Percentiles rank a stretch among this genome's conserved stretches.
These are phyloP conservation scores for Crocidura indochinensis DNA, from an alignment of 2,797 vertebrate species.

Conservation along the genomic window DNA sequence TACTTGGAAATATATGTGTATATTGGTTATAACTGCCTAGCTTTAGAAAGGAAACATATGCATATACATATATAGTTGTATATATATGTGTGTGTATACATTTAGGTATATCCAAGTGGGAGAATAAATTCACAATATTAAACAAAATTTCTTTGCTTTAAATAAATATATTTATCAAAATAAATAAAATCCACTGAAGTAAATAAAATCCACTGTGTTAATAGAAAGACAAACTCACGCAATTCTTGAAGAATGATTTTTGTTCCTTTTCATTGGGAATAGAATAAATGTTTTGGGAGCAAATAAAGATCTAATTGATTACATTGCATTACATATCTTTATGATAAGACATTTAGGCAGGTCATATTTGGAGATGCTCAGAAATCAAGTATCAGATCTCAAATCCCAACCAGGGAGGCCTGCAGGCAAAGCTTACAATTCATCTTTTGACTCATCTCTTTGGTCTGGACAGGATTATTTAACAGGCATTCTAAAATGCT, in stretches of 20 bases:
- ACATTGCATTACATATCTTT: background rate
- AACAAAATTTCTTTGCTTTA: background rate
- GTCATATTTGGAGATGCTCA: no score
- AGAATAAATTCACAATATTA: background rate
- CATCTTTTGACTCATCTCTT: no score
- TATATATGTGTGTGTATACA: no score
- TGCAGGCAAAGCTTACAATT: no score
- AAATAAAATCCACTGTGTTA: background rate
- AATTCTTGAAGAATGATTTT: background rate
- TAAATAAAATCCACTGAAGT: background rate
- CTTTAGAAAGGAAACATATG: background rate
- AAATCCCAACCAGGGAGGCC: no score
- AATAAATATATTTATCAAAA: background rate
- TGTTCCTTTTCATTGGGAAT: background rate
- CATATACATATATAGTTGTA: fast-evolving
- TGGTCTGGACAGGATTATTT: background rate
- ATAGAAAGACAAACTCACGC: background rate
- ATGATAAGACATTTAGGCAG: background rate
- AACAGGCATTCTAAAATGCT: background rate
- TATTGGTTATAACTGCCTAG: fast-evolving
- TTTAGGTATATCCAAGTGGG: no score
- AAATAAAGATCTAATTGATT: background rate
- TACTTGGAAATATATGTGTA: background rate
- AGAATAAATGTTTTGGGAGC: background rate
- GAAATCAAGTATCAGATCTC: no score